Percentiles rank a stretch among this genome's conserved stretches.
Evolutionary conservation across 2,797 vertebrate genomes (phyloP).

Genomic region (Leptatherina wallacei): DNA sequence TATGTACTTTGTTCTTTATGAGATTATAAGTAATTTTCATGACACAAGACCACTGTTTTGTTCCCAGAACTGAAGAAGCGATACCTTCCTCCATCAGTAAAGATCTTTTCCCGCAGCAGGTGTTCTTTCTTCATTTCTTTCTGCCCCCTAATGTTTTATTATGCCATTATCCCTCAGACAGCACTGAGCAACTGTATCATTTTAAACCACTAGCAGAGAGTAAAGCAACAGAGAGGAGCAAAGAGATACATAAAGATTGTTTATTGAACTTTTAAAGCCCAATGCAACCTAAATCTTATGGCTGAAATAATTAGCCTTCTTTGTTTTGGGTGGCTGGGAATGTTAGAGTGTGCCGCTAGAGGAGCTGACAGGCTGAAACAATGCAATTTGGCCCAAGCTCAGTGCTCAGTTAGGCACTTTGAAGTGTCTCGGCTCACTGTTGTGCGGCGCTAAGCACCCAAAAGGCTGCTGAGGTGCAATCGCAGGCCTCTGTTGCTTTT

Average conservation of each 20-base stretch:
- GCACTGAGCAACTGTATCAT: conserved; percentile 41
- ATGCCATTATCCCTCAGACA: conserved; percentile 37
- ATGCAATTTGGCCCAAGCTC: conserved; percentile 19
- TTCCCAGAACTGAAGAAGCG: conserved; percentile 19
- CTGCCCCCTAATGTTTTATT: neutral
- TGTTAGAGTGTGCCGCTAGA: conserved; percentile 20
- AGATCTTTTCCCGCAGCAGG: conserved; percentile 6
- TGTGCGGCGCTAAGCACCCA: conserved; percentile 2
- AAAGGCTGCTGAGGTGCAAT: conserved; percentile 40
- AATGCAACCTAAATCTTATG: conserved; percentile 41
- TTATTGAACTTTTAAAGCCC: conserved; percentile 47
- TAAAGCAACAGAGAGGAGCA: conserved; percentile 23
- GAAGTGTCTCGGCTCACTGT: conserved; percentile 43
- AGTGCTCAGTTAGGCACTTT: conserved; percentile 41
- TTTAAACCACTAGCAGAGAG: conserved; percentile 47
- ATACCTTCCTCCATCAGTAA: neutral
- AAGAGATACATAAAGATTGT: conserved; percentile 54
- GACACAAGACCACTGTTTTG: neutral
- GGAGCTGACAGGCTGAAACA: conserved; percentile 37
- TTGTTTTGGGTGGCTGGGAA: conserved; percentile 50
- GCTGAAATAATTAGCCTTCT: conserved; percentile 65
- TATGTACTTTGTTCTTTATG: neutral
- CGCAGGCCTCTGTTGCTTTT: conserved; percentile 13
- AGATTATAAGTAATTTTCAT: conserved; percentile 4
- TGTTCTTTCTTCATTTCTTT: conserved; percentile 25